Base-by-base conservation (phyloP, 1,140 invertebrate species). In the Popillia japonica region DNA sequence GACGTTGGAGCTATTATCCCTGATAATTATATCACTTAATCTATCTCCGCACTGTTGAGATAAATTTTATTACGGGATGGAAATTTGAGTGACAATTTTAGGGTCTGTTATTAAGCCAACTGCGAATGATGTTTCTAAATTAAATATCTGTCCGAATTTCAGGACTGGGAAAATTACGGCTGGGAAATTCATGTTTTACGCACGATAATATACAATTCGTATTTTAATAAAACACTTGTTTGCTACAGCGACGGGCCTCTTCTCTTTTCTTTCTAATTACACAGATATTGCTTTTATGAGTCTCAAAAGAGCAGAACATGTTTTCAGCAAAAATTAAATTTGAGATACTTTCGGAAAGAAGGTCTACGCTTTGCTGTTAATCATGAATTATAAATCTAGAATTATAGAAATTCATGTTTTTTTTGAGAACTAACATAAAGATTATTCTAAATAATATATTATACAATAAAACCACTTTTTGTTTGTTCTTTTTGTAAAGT, bases 11-110 rank as follows among this genome's bases (percentile, higher is more conserved):
- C 61, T 22, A 68, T 68, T 68, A 68, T 68, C 61, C 61, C 27
- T 68, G 61, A 68, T 68, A 68, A 68, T 68, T 68, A 68, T 68
- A 68, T 68, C 61, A 68, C n/a, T 68, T 68, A 68, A 68, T 68
- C 44, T 48, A 48, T 48, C 48, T 55, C 22, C 27, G 22, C 20
- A n/a, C n/a, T 34, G 20, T 68, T 68, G 9, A 11, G 61, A 68
- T 68, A 68, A 68, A 20, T 68, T 68, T 27, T 68, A 68, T 55
- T 55, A 14, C 48, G 14, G 48, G 48, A 55, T 55, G 48, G 48
- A 17, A 55, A 55, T 68, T 68, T 68, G 61, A 68, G 11, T 68
- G 27, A 68, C 27, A 23, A 68, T 68, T 68, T 68, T 68, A 27
- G 61, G 61, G 20, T 68, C 9, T 23, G 6, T 20, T 23, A 68